These are phyloP conservation scores for Dufourea novaeangliae DNA, from an alignment of 1,140 invertebrate species.

Conservation along the genomic window DNA sequence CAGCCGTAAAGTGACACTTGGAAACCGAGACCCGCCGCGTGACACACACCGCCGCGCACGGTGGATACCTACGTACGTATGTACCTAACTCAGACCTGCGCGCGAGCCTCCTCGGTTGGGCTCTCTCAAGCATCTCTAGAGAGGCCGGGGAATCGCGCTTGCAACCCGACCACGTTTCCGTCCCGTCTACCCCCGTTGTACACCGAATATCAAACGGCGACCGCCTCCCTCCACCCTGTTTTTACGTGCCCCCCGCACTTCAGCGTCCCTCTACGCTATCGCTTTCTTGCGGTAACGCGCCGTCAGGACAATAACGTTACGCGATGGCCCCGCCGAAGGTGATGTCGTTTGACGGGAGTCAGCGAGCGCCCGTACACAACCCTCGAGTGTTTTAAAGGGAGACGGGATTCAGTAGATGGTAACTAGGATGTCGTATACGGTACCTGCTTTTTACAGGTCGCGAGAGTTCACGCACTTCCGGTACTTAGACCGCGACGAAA, in stretches of 20 bases:
- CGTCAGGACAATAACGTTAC: constrained; percentile 41
- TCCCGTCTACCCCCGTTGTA: background rate
- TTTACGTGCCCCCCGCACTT: constrained; percentile 2
- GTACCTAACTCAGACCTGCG: too few relatives aligned
- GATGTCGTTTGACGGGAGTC: constrained; percentile 11
- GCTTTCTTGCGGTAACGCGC: constrained; percentile 45
- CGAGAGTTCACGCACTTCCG: background rate
- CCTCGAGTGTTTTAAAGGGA: background rate
- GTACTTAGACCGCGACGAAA: background rate
- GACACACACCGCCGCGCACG: too few relatives aligned
- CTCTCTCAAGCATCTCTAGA: background rate
- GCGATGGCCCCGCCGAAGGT: background rate
- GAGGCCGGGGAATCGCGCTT: constrained; percentile 3
- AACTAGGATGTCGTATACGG: background rate
- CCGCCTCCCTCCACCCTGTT: background rate
- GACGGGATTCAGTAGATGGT: too few relatives aligned
- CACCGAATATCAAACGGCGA: constrained; percentile 38
- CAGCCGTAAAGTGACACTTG: constrained; percentile 27
- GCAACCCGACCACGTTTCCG: constrained; percentile 31
- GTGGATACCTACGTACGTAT: too few relatives aligned
- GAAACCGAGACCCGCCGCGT: background rate
- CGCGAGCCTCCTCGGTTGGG: background rate
- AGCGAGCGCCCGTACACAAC: background rate
- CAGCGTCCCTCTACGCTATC: constrained; percentile 25
- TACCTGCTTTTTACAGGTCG: background rate